Percentiles rank a stretch among this genome's conserved stretches.
phyloP scores from a whole-genome alignment of 2,888 invertebrate species.

The Volucella inanis region DNA sequence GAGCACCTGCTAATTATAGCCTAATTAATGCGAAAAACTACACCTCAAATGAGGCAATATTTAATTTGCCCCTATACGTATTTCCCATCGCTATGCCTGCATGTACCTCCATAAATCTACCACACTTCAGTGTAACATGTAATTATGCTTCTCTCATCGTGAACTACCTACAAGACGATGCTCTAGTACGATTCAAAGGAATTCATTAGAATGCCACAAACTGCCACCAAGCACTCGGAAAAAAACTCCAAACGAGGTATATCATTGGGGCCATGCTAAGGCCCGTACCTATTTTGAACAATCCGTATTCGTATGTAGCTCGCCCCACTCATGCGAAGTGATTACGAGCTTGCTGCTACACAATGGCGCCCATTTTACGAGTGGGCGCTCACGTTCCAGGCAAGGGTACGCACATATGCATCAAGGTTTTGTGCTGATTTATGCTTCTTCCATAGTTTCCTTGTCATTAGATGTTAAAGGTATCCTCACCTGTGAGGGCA shows the following conservation, averaged over 20 bases:
- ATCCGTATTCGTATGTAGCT: constrained; percentile 15
- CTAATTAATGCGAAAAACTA: constrained; percentile 35
- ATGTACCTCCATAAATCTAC: constrained; percentile 36
- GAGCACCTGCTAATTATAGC: constrained; percentile 29
- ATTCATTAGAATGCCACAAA: constrained; percentile 62
- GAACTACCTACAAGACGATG: constrained; percentile 23
- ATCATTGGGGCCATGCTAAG: constrained; percentile 13
- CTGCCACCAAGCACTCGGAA: constrained; percentile 19
- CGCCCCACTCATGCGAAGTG: constrained; percentile 22
- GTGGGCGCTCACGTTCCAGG: background rate
- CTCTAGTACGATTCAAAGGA: constrained; percentile 52
- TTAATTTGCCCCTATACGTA: constrained; percentile 20
- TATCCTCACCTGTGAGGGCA: constrained; percentile 26
- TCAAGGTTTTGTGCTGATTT: constrained; percentile 66
- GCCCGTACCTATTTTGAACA: background rate
- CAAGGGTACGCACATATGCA: constrained; percentile 37
- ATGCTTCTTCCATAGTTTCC: constrained; percentile 62
- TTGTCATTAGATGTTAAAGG: constrained; percentile 63
- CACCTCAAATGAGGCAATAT: constrained; percentile 31
- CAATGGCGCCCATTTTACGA: constrained; percentile 13
- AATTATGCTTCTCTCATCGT: constrained; percentile 46
- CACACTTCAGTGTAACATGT: constrained; percentile 36
- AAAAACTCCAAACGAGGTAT: constrained; percentile 14
- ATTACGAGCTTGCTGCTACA: constrained; percentile 28
- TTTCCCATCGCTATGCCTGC: background rate